Evolutionary conservation across 2,797 vertebrate species (phyloP).

Genomic region (Lithobates pipiens): DNA sequence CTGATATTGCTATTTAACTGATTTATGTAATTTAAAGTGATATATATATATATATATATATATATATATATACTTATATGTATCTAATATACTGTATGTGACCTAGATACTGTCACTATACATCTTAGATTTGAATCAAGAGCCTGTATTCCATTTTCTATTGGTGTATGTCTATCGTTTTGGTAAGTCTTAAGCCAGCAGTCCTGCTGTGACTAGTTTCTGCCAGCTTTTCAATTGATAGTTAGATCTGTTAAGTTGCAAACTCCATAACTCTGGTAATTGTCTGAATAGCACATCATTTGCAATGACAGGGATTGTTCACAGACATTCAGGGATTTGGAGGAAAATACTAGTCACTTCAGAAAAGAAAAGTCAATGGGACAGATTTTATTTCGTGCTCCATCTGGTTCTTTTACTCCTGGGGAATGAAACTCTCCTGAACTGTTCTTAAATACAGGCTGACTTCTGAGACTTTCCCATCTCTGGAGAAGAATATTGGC

Average conservation of each 20-base stretch:
- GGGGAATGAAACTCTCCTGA: constrained; percentile 67
- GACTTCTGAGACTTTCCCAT: constrained; percentile 36
- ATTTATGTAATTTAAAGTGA: not conserved
- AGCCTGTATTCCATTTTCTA: constrained; percentile 20
- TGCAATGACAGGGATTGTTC: constrained; percentile 72
- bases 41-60: no score
- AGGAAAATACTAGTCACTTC: constrained; percentile 61
- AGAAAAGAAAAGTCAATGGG: constrained; percentile 65
- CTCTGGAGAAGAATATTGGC: constrained; percentile 38
- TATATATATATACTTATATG: not conserved
- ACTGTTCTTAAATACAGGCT: constrained; percentile 39
- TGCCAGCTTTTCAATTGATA: constrained; percentile 66
- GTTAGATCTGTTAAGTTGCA: constrained; percentile 69
- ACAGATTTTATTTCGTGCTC: constrained; percentile 65
- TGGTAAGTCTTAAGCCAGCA: constrained; percentile 52
- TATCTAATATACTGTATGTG: not conserved
- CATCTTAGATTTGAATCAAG: not conserved
- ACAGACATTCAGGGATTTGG: constrained; percentile 65
- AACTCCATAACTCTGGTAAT: constrained; percentile 73
- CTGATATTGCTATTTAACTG: not conserved
- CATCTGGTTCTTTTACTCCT: constrained; percentile 63
- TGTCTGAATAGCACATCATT: constrained; percentile 68
- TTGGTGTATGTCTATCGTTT: constrained; percentile 61
- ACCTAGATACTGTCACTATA: not conserved
- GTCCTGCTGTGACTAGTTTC: constrained; percentile 65